phyloP scores from a whole-genome alignment of 2,797 vertebrate genomes.

The Onychomys arenicola region DNA sequence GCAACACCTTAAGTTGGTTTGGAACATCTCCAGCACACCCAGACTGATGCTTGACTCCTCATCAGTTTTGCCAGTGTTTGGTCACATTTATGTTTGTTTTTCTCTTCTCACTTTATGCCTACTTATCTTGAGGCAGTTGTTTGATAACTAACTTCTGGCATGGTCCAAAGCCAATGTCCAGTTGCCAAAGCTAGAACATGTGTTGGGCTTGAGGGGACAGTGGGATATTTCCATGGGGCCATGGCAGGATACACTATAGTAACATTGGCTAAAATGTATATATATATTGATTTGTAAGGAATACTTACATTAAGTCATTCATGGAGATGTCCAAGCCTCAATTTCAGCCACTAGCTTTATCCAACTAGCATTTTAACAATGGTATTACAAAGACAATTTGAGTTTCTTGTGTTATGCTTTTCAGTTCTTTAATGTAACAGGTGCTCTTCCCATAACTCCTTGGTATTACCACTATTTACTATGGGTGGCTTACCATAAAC shows the following conservation, averaged over 20 bases:
- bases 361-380: constrained; percentile 4
- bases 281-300: not conserved
- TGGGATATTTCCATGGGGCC: constrained; percentile 22
- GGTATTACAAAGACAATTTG: constrained; percentile 17
- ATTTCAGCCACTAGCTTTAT: constrained; percentile 33
- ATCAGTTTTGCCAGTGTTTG: constrained; percentile 42
- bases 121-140: not conserved
- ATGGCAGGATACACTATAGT: constrained; percentile 2
- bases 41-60: not conserved
- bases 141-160: not conserved
- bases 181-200: constrained; percentile 35
- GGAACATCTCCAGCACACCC: constrained; percentile 1
- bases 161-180: constrained; percentile 30
- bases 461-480: constrained; percentile 31
- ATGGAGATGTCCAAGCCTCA: constrained; percentile 38
- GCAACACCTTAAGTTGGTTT: not conserved
- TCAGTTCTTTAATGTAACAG: not conserved
- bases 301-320: not conserved
- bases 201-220: not conserved
- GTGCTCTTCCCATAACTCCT: not conserved
- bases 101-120: constrained; percentile 40
- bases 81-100: constrained; percentile 54
- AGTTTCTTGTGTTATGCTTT: constrained; percentile 1
- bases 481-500: not conserved
- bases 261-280: not conserved